These are phyloP conservation scores for Opisthocomus hoazin DNA, from an alignment of 2,113 vertebrate species.

Conservation along the genomic window DNA sequence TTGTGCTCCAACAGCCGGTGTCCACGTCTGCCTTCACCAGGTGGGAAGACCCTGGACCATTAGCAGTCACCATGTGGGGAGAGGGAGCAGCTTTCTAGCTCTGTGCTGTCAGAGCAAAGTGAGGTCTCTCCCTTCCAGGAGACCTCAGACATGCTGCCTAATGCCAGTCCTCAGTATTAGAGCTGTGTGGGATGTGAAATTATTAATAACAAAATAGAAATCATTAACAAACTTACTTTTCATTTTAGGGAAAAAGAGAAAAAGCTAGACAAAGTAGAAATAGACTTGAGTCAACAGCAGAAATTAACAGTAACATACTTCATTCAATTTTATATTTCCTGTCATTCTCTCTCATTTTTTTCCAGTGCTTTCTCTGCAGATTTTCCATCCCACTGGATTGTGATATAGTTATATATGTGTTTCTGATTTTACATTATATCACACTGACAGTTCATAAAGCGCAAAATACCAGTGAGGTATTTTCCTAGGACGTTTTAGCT, in stretches of 20 bases:
- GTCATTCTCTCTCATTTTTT: not conserved
- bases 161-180: not conserved
- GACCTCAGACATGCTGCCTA: not conserved
- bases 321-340: not conserved
- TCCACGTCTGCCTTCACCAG: not conserved
- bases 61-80: not conserved
- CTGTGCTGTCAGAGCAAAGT: not conserved
- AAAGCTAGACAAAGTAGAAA: not conserved
- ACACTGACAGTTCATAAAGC: conserved; percentile 38
- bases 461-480: not conserved
- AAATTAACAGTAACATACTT: not conserved
- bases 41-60: not conserved
- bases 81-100: not conserved
- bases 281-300: not conserved
- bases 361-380: not conserved
- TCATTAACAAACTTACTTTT: not conserved
- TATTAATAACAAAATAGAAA: no score
- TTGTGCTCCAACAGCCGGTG: not conserved
- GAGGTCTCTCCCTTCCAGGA: not conserved
- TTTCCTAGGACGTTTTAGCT: conserved; percentile 26
- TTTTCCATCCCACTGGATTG: conserved; percentile 10
- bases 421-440: conserved; percentile 32
- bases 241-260: not conserved
- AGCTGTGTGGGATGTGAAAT: not conserved
- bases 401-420: not conserved